Evolutionary conservation across 2,888 invertebrate genomes (phyloP).

Genomic region (Aromia moschata): DNA sequence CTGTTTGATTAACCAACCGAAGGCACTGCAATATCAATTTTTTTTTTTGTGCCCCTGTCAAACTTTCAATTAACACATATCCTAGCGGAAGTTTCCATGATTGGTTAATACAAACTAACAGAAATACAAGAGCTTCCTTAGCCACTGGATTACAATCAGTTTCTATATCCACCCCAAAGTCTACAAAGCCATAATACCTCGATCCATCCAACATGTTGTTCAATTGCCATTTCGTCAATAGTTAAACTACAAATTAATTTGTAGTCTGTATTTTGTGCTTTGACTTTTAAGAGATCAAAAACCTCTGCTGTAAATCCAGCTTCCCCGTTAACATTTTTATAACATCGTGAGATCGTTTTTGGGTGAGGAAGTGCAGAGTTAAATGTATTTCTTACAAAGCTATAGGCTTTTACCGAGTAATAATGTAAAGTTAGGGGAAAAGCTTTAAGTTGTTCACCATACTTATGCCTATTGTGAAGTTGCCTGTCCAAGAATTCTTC

Average conservation of each 20-base stretch:
- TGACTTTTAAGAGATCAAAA: not conserved
- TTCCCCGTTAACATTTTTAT: not conserved
- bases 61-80: slow-evolving; percentile 21
- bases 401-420: slow-evolving; percentile 1
- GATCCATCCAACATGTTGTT: slow-evolving; percentile 28
- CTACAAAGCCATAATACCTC: slow-evolving; percentile 29
- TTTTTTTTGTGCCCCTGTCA: too few relatives aligned
- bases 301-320: slow-evolving; percentile 3
- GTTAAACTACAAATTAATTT: slow-evolving; percentile 1
- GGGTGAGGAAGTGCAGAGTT: not conserved
- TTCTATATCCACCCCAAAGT: slow-evolving; percentile 36
- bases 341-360: not conserved
- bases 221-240: slow-evolving; percentile 45
- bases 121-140: slow-evolving; percentile 28
- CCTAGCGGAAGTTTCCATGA: slow-evolving; percentile 30
- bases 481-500: not conserved
- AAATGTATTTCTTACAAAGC: slow-evolving; percentile 8
- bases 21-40: too few relatives aligned
- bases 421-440: slow-evolving; percentile 7
- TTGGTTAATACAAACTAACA: slow-evolving; percentile 18
- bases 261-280: slow-evolving; percentile 1
- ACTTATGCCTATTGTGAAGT: not conserved
- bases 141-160: slow-evolving; percentile 31
- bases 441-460: not conserved
- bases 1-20: too few relatives aligned